Evolutionary conservation across 1,140 invertebrate species (phyloP).

Genomic region (Vollenhovia emeryi): DNA sequence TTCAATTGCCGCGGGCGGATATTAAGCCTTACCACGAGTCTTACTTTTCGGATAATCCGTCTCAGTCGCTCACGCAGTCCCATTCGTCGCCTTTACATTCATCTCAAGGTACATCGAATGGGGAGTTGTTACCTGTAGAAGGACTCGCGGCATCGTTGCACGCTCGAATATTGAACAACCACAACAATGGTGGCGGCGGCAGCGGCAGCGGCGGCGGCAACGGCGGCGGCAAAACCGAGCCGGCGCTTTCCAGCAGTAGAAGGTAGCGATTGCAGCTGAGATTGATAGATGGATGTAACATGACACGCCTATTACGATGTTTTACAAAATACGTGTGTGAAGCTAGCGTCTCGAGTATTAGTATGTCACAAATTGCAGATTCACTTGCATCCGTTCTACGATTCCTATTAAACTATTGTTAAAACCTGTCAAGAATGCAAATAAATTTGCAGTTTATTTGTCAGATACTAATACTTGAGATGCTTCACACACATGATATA

Average conservation of each 20-base stretch:
- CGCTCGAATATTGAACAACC: slow-evolving; percentile 89
- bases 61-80: slow-evolving; percentile 78
- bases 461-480: too few species aligned
- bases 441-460: too few species aligned
- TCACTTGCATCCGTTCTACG: too few species aligned
- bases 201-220: too few species aligned
- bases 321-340: too few species aligned
- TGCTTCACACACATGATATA: too few species aligned
- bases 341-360: too few species aligned
- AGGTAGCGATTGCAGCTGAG: slow-evolving; percentile 64
- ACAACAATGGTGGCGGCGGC: too few species aligned
- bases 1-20: slow-evolving; percentile 88
- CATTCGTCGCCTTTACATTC: slow-evolving; percentile 82
- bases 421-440: too few species aligned
- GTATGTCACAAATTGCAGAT: too few species aligned
- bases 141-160: slow-evolving; percentile 93
- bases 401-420: too few species aligned
- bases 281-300: neutral
- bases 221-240: slow-evolving; percentile 76
- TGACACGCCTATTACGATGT: neutral
- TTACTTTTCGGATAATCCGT: slow-evolving; percentile 89
- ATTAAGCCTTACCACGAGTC: slow-evolving; percentile 91
- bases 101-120: slow-evolving; percentile 77
- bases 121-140: slow-evolving; percentile 85
- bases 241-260: slow-evolving; percentile 68